These are phyloP conservation scores for Amphipyra berbera DNA, from an alignment of 2,888 invertebrate genomes.

Conservation along the genomic window DNA sequence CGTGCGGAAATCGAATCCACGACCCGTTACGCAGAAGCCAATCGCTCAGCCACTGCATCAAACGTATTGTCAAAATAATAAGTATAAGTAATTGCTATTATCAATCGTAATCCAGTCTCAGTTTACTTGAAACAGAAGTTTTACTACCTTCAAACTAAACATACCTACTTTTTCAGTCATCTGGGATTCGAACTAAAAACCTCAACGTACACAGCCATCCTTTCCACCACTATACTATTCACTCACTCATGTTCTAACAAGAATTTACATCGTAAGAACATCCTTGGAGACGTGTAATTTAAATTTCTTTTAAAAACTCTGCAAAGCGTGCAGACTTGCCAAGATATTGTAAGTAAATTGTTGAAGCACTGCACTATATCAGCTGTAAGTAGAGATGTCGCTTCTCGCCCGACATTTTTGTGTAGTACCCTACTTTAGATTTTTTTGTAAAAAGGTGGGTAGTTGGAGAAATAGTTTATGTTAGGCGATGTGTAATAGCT, in stretches of 20 bases:
- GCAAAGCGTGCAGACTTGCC: conserved; percentile 32
- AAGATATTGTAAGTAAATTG: conserved; percentile 50
- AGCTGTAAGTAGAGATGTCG: conserved; percentile 27
- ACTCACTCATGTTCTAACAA: conserved; percentile 4
- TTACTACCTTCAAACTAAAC: no score
- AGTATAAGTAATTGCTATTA: no score
- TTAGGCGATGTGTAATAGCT: not conserved
- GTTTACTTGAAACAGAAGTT: no score
- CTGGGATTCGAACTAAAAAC: no score
- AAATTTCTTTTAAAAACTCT: conserved; percentile 35
- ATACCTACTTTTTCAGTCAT: no score
- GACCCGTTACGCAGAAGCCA: no score
- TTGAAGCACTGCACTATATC: conserved; percentile 41
- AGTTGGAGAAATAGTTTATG: conserved; percentile 1
- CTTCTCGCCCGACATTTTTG: conserved; percentile 21
- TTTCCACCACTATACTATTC: not conserved
- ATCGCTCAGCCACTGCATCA: no score
- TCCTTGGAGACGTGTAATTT: conserved; percentile 30
- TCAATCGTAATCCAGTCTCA: no score
- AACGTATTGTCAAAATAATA: no score
- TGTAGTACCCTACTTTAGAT: conserved; percentile 9
- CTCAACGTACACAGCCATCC: no score
- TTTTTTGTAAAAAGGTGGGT: conserved; percentile 15
- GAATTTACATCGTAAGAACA: conserved; percentile 27
- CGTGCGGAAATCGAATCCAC: no score